Base-by-base conservation (phyloP, 2,888 invertebrate species). In the Melitaea athalia region DNA sequence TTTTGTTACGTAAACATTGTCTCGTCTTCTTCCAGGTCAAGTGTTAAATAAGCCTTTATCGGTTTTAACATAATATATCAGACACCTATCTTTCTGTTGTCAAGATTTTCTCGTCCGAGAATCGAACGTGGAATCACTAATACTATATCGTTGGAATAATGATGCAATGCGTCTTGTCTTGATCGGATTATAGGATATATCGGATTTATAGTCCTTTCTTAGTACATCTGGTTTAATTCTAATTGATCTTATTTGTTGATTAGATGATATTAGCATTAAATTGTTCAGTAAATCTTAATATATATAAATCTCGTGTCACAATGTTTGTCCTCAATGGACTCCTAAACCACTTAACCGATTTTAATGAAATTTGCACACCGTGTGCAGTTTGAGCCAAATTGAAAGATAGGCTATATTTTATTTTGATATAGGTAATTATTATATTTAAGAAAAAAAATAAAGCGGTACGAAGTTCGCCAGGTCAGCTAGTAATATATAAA, bases 151-250 rank as follows among this genome's bases (percentile, higher is more conserved):
- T 43, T 57, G 31, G 67, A 70, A 70, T 70, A 70, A 42, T 64
- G 67, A 70, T 67, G 33, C 55, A 43, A 55, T 47, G 50, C 61
- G 60, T 50, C 55, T 45, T 11, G n/a, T n/a, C n/a, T n/a, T n/a
- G n/a, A n/a, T n/a, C n/a, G n/a, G n/a, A n/a, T n/a, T n/a, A n/a
- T n/a, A n/a, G n/a, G n/a, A n/a, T n/a, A n/a, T n/a, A n/a, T 55
- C 59, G 15, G 69, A 70, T 70, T 67, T 70, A 70, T 64, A 61
- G 55, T 45, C 61, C 63, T 70, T 70, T 66, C 66, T 66, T 66
- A 61, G 61, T 66, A 66, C 55, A 66, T 66, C 66, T 61, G 61
- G 55, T 61, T 33, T 47, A 38, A 57, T 57, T 61, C 61, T 66
- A 61, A 66, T 66, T 66, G 66, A 66, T 61, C 66, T 53, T 24